Base-by-base conservation (phyloP, 2,113 vertebrate species). In the Lophura nycthemera region DNA sequence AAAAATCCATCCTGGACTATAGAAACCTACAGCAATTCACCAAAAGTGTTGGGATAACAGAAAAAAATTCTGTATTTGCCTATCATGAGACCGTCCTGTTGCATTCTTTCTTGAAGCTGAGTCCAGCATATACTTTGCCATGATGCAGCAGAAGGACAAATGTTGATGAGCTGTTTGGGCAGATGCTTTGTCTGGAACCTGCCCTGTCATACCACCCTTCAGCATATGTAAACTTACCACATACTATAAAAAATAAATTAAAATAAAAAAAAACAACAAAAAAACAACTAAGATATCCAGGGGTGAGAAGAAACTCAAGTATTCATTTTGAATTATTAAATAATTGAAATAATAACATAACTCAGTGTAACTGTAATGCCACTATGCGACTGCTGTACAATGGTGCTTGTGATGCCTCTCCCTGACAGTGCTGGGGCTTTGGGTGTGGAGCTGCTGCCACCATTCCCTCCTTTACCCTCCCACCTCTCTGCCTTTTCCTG, bases 171-270 rank as follows among this genome's bases (percentile, higher is more conserved):
- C 22, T 86, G 8, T 81, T 86, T 56, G 22, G 19, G 32, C 25
- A 88, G 72, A 36, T 22, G 54, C 38, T 77, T 74, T 11, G 22
- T 17, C 16, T 54, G 48, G 42, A 72, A 8, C 29, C 54, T 67
- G 59, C 17, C 18, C 11, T 66, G 6, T 64, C 27, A 38, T 0
- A 1, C 32, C 65, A 63, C 27, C 36, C 34, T 63, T 76, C 57
- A 47, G 40, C 8, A 8, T 4, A 2, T 43, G 56, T 74, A 67
- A 79, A 7, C 34, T 29, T 43, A 47, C 71, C 48, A 20, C 20
- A 19, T 0, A 0, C 6, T 30, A 43, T 32, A 8, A 29, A 18
- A 34, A 67, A 32, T 18, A 27, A 40, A 27, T 11, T 34, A 10
- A 10, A 16, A 38, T 38, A 61, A 32, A 59, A 59, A n/a, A 57